A percentile compares a stretch with the other conserved stretches of the same genome.
phyloP scores from a whole-genome alignment of 2,113 vertebrate species.

The Pseudorasbora parva region DNA sequence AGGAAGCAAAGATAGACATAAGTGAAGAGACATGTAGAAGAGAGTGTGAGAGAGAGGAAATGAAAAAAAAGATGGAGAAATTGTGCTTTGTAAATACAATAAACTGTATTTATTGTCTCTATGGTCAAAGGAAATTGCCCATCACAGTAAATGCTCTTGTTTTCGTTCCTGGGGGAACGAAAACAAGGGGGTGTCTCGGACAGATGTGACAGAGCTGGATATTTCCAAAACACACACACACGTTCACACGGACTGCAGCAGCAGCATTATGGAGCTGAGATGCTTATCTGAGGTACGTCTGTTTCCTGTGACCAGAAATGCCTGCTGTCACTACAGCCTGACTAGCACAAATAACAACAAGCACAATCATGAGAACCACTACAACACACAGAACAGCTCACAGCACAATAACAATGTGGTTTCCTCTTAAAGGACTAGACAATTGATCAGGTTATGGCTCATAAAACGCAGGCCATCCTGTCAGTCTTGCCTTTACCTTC shows the following conservation, averaged over 20 bases:
- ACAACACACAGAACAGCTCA: not conserved
- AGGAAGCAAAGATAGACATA: constrained; percentile 12
- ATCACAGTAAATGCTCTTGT: constrained; percentile 49
- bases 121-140: constrained; percentile 49
- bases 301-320: constrained; percentile 55
- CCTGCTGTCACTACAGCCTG: constrained; percentile 36
- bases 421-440: constrained; percentile 42
- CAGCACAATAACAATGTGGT: constrained; percentile 5
- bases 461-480: not conserved
- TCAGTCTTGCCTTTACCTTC: not conserved
- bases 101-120: constrained; percentile 47
- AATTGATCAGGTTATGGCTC: constrained; percentile 15
- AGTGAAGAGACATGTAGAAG: constrained; percentile 22
- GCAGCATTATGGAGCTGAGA: constrained; percentile 47
- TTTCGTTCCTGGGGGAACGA: constrained; percentile 30
- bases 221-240: constrained; percentile 41
- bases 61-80: constrained; percentile 50
- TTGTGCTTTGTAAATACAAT: constrained; percentile 53
- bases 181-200: not conserved
- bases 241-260: not conserved
- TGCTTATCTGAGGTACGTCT: constrained; percentile 47
- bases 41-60: constrained; percentile 50
- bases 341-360: constrained; percentile 51
- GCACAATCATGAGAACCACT: constrained; percentile 37
- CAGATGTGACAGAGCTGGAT: constrained; percentile 24